Evolutionary conservation across 2,888 invertebrate species (phyloP).

Genomic region (Notocelia uddmanniana): DNA sequence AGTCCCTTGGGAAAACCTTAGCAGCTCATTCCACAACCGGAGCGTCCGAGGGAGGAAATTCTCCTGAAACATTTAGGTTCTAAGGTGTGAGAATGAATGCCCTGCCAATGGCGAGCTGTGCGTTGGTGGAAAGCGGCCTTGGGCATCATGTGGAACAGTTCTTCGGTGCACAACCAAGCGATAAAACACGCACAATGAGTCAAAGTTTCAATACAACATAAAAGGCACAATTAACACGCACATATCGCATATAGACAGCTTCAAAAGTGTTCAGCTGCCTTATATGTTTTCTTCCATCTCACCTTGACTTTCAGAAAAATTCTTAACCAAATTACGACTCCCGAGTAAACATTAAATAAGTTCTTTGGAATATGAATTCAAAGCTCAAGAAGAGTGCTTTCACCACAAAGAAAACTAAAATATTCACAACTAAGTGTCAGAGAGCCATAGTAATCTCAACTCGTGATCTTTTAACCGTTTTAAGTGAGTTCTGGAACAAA

Average conservation of each 20-base stretch:
- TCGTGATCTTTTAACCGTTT: slow-evolving; percentile 28
- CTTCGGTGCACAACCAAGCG: too few species aligned
- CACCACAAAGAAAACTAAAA: slow-evolving; percentile 24
- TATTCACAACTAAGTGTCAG: slow-evolving; percentile 31
- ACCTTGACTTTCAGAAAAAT: slow-evolving; percentile 14
- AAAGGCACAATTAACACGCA: background rate
- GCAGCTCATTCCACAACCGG: too few species aligned
- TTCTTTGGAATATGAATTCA: slow-evolving; percentile 22
- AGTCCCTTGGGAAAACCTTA: too few species aligned
- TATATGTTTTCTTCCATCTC: background rate
- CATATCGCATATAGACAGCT: background rate
- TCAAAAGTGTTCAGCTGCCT: background rate
- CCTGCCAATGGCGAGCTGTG: too few species aligned
- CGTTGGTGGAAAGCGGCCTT: too few species aligned
- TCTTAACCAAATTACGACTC: background rate
- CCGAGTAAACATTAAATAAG: slow-evolving; percentile 17
- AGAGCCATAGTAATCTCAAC: slow-evolving; percentile 25
- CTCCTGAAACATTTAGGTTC: too few species aligned
- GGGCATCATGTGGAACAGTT: too few species aligned
- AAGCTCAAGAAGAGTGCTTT: slow-evolving; percentile 23
- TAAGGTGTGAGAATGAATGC: too few species aligned
- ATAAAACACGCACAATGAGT: too few species aligned
- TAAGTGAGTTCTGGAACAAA: slow-evolving; percentile 26
- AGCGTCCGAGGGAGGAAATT: too few species aligned
- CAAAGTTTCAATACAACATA: too few species aligned